phyloP scores from a whole-genome alignment of 2,888 invertebrate species.

The Metopia argyrocephala region DNA sequence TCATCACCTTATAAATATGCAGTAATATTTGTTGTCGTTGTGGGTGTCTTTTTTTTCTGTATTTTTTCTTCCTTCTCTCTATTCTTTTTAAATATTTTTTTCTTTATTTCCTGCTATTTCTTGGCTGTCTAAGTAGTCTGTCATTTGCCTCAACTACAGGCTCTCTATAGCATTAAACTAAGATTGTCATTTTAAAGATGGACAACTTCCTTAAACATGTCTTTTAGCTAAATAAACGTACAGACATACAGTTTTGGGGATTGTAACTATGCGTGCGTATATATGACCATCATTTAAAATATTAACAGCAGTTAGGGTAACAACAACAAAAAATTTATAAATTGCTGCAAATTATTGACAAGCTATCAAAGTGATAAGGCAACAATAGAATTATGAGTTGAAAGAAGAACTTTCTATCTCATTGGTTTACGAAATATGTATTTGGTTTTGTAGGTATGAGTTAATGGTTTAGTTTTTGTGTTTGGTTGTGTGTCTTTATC shows the following conservation, averaged over 20 bases:
- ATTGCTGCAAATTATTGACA: slow-evolving; percentile 60
- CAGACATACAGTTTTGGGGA: neutral
- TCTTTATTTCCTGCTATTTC: neutral
- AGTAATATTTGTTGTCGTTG: slow-evolving; percentile 15
- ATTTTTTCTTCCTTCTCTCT: neutral
- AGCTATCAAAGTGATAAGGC: slow-evolving; percentile 57
- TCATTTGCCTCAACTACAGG: neutral
- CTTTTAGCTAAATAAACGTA: neutral
- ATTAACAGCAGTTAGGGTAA: neutral
- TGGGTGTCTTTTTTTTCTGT: neutral
- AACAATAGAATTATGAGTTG: slow-evolving; percentile 35
- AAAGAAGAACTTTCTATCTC: neutral
- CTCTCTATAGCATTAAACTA: neutral
- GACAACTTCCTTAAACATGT: neutral
- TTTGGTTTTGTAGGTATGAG: slow-evolving; percentile 8
- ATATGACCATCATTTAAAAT: neutral
- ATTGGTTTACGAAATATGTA: neutral
- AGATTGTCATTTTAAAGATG: neutral
- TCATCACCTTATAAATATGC: slow-evolving; percentile 37
- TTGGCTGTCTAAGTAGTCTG: neutral
- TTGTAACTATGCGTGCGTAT: neutral
- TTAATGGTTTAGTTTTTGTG: slow-evolving; percentile 22
- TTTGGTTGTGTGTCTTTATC: neutral
- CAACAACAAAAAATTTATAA: slow-evolving; percentile 28
- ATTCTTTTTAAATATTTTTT: neutral